A percentile compares a stretch with the other conserved stretches of the same genome.
phyloP scores from a whole-genome alignment of 2,888 invertebrate genomes.

The Syrista parreyssii region DNA sequence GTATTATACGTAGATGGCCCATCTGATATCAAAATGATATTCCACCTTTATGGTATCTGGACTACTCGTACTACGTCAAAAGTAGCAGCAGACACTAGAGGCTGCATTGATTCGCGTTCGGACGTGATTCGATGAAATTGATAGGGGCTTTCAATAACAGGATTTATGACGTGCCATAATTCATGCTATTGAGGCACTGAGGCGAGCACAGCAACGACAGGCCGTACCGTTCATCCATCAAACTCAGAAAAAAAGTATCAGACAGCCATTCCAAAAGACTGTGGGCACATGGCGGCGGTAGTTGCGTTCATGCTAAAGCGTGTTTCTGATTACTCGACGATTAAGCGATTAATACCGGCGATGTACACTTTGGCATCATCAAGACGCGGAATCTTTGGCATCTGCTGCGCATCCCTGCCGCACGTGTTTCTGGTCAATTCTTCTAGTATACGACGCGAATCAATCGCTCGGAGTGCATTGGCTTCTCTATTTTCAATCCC shows the following conservation, averaged over 20 bases:
- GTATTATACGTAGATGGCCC: not conserved
- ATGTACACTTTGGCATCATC: not conserved
- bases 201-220: conserved; percentile 13
- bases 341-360: conserved; percentile 16
- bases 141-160: conserved; percentile 31
- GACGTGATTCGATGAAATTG: conserved; percentile 32
- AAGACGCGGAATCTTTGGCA: not conserved
- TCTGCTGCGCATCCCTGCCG: not conserved
- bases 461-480: conserved; percentile 25
- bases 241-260: conserved; percentile 16
- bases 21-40: not conserved
- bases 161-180: conserved; percentile 38
- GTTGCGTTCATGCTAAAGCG: not conserved
- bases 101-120: conserved; percentile 31
- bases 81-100: conserved; percentile 20
- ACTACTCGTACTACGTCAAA: not conserved
- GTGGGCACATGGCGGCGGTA: not conserved
- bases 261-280: not conserved
- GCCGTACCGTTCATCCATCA: conserved; percentile 35
- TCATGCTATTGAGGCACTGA: conserved; percentile 29
- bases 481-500: not conserved
- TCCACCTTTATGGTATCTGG: not conserved
- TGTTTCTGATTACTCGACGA: conserved; percentile 29
- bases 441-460: conserved; percentile 23
- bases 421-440: conserved; percentile 2